phyloP scores from a whole-genome alignment of 2,797 vertebrate genomes.

The Poecilia picta region DNA sequence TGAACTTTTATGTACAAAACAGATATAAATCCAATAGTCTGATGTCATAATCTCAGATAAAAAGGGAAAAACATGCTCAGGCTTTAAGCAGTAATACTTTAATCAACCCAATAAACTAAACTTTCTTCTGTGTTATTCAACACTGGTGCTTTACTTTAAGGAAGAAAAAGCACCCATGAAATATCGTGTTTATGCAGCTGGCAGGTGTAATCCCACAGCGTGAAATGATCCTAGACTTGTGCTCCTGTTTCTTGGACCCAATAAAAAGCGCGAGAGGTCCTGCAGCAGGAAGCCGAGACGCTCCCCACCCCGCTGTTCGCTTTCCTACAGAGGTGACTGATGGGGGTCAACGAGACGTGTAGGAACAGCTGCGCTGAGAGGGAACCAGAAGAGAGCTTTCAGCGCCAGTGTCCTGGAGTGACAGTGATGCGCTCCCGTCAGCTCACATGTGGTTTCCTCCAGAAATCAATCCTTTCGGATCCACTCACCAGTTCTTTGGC shows the following conservation, averaged over 20 bases:
- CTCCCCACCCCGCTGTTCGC: slow-evolving; percentile 46
- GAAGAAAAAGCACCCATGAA: background rate
- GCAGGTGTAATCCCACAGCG: slow-evolving; percentile 21
- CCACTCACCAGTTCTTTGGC: slow-evolving; percentile 93
- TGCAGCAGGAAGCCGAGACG: slow-evolving; percentile 53
- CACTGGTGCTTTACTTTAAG: background rate
- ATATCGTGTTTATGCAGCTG: background rate
- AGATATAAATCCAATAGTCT: slow-evolving; percentile 40
- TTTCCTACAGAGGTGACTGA: slow-evolving; percentile 47
- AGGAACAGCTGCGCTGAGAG: slow-evolving; percentile 55
- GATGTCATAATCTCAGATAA: slow-evolving; percentile 21
- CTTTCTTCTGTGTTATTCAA: background rate
- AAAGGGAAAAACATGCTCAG: slow-evolving; percentile 45
- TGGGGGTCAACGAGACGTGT: slow-evolving; percentile 40
- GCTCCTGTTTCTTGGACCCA: slow-evolving; percentile 35
- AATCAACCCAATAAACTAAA: slow-evolving; percentile 4
- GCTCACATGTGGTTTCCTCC: background rate
- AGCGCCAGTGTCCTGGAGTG: slow-evolving; percentile 10
- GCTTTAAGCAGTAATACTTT: slow-evolving; percentile 29
- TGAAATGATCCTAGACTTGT: slow-evolving; percentile 30
- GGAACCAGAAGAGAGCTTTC: slow-evolving; percentile 44
- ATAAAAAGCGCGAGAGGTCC: slow-evolving; percentile 34
- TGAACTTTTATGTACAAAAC: slow-evolving; percentile 6
- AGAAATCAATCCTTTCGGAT: background rate
- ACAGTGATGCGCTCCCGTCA: slow-evolving; percentile 7